Percentiles rank a stretch among this genome's conserved stretches.
These are phyloP conservation scores for Grus americana DNA, from an alignment of 2,113 vertebrate genomes.

Conservation along the genomic window DNA sequence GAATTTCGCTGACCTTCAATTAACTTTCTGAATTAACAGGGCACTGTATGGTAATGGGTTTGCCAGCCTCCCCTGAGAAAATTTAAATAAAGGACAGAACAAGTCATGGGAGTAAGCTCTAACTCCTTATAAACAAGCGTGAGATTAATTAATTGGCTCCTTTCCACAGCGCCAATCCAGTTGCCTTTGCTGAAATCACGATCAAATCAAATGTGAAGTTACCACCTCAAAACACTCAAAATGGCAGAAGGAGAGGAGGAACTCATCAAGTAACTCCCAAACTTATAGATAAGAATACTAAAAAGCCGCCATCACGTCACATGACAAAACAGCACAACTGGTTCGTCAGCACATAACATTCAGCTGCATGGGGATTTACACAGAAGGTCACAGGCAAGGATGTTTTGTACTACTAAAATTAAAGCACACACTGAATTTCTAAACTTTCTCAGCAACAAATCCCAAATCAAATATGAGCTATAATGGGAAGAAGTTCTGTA, in stretches of 20 bases:
- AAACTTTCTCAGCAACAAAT: not conserved
- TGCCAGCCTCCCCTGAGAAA: not conserved
- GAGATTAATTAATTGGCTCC: not conserved
- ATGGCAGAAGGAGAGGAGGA: not conserved
- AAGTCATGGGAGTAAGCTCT: not conserved
- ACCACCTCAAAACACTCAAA: not conserved
- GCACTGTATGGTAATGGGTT: not conserved
- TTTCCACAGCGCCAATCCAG: not conserved
- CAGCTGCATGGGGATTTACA: not conserved
- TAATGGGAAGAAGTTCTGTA: not conserved
- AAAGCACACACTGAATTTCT: not conserved
- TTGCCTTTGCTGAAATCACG: not conserved
- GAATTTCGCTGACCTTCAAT: not conserved
- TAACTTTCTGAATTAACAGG: not conserved
- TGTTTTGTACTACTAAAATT: not conserved
- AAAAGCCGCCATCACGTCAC: not conserved
- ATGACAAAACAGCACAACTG: not conserved
- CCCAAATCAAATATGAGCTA: not conserved
- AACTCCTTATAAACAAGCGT: not conserved
- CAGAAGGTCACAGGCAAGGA: not conserved
- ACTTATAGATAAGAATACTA: not conserved
- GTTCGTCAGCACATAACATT: not conserved
- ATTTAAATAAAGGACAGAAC: not conserved
- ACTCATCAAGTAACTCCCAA: not conserved
- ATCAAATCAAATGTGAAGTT: not conserved